phyloP scores from a whole-genome alignment of 2,797 vertebrate species.

The Hipposideros larvatus region DNA sequence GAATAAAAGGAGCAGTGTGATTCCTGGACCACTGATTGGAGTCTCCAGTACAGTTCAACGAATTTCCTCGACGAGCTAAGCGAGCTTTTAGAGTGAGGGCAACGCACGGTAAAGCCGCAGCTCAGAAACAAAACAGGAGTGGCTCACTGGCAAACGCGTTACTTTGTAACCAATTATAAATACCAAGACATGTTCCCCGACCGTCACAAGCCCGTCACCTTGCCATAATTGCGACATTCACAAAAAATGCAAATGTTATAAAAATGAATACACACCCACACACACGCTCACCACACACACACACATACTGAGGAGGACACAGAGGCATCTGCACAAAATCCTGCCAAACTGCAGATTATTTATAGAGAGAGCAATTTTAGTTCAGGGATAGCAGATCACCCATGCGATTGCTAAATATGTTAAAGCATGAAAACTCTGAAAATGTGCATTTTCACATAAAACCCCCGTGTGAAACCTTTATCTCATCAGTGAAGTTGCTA shows the following conservation, averaged over 20 bases:
- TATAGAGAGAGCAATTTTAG: slow-evolving; percentile 62
- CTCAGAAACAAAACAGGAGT: neutral
- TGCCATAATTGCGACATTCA: neutral
- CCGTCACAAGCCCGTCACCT: neutral
- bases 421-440: neutral
- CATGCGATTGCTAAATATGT: slow-evolving; percentile 52
- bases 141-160: neutral
- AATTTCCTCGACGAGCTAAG: slow-evolving; percentile 6
- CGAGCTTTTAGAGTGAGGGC: neutral
- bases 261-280: neutral
- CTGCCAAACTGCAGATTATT: slow-evolving; percentile 63
- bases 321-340: neutral
- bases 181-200: neutral
- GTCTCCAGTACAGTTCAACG: slow-evolving; percentile 9
- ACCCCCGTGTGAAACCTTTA: neutral
- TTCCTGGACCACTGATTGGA: neutral
- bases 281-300: neutral
- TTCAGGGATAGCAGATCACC: slow-evolving; percentile 6
- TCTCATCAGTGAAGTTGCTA: neutral
- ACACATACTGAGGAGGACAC: neutral
- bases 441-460: neutral
- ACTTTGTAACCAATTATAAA: neutral
- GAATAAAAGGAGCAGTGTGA: neutral
- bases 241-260: slow-evolving; percentile 51
- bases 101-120: neutral